These are phyloP conservation scores for Siniperca chuatsi DNA, from an alignment of 2,113 vertebrate genomes.

Conservation along the genomic window DNA sequence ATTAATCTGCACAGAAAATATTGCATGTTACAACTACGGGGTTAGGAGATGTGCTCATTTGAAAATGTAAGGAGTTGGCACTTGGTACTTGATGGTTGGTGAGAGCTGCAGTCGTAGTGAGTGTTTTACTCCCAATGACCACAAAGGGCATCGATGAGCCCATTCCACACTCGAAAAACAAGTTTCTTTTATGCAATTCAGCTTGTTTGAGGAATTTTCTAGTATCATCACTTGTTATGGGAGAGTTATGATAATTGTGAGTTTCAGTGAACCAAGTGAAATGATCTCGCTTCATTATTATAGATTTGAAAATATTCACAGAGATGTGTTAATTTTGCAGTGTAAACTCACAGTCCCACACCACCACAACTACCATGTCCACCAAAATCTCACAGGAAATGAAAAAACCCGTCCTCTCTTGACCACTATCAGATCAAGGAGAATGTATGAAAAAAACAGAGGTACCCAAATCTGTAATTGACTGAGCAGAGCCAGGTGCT, in stretches of 20 bases:
- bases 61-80: too few species aligned
- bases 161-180: not conserved
- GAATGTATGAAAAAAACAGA: constrained; percentile 52
- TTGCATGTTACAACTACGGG: too few species aligned
- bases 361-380: not conserved
- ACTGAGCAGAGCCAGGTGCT: constrained; percentile 35
- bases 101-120: too few species aligned
- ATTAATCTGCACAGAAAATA: too few species aligned
- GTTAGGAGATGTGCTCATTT: too few species aligned
- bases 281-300: not conserved
- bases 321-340: constrained; percentile 17
- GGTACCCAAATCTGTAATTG: constrained; percentile 53
- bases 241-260: not conserved
- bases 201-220: not conserved
- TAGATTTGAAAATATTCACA: constrained; percentile 9
- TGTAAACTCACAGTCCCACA: constrained; percentile 11
- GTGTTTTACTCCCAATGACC: too few species aligned
- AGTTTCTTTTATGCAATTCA: not conserved
- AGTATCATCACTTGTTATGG: not conserved
- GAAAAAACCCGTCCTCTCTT: constrained; percentile 25
- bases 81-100: too few species aligned
- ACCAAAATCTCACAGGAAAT: constrained; percentile 40
- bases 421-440: constrained; percentile 39
- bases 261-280: constrained; percentile 8
- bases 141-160: not conserved